Percentiles rank a stretch among this genome's conserved stretches.
Conservation (phyloP, 2,113 vertebrate genomes). For the Hemicordylus capensis region DNA sequence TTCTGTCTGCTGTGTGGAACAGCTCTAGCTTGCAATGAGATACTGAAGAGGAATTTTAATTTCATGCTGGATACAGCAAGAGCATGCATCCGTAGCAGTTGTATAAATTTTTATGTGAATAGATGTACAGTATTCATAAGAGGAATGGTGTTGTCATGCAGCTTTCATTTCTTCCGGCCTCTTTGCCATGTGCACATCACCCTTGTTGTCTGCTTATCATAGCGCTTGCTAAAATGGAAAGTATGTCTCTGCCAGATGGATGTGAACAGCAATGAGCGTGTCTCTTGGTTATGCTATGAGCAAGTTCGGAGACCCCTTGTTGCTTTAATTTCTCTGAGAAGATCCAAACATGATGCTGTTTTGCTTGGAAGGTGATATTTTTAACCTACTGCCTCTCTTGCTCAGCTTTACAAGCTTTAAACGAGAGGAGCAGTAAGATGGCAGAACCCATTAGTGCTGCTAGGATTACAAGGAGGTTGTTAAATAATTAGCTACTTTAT, state of each 20-base stretch:
- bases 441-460: conserved; percentile 69
- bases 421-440: conserved; percentile 60
- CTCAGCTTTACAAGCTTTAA: conserved; percentile 58
- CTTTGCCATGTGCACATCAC: conserved; percentile 48
- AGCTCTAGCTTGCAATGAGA: conserved; percentile 61
- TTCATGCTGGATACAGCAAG: conserved; percentile 71
- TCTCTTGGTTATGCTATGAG: conserved; percentile 12
- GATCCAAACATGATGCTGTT: conserved; percentile 60
- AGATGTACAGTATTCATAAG: conserved; percentile 49
- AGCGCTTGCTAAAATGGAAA: conserved; percentile 59
- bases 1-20: conserved; percentile 59
- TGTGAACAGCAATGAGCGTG: conserved; percentile 40
- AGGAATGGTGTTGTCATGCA: conserved; percentile 59
- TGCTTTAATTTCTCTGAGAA: conserved; percentile 46
- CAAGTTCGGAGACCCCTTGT: conserved; percentile 62
- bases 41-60: conserved; percentile 72
- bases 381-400: conserved; percentile 69
- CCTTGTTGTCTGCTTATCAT: conserved; percentile 50
- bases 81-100: conserved; percentile 63
- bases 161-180: conserved; percentile 60
- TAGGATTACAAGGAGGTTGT: conserved; percentile 50
- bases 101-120: conserved; percentile 72
- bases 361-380: conserved; percentile 58
- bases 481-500: conserved; percentile 22
- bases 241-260: conserved; percentile 62